Percentiles rank a stretch among this genome's conserved stretches.
These are phyloP conservation scores for Asarcornis scutulata DNA, from an alignment of 2,113 vertebrate species.

Conservation along the genomic window DNA sequence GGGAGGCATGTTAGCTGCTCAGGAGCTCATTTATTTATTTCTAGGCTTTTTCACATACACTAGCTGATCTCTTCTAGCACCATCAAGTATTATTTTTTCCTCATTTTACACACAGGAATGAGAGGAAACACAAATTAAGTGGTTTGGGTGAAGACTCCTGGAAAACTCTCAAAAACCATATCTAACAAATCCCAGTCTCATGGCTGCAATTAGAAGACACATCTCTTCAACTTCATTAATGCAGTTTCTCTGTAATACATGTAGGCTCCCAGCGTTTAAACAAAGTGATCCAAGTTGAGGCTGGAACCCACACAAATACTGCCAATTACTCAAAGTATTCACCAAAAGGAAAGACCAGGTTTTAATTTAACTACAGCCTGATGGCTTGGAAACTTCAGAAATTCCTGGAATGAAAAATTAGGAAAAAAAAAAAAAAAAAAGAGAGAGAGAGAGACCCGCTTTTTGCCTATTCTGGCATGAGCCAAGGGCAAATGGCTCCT, in stretches of 20 bases:
- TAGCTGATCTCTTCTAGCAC: not conserved
- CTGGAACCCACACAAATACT: not conserved
- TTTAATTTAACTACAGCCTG: not conserved
- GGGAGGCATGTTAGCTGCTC: not conserved
- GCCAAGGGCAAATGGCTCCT: constrained; percentile 29
- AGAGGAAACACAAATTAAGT: not conserved
- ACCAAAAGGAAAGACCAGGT: not conserved
- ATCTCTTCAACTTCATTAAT: not conserved
- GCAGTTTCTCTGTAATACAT: not conserved
- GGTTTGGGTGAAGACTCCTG: not conserved
- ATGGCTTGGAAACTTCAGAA: not conserved
- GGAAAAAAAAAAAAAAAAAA: not conserved
- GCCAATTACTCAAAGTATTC: not conserved
- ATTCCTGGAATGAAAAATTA: not conserved
- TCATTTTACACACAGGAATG: not conserved
- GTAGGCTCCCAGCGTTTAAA: not conserved
- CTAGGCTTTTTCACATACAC: not conserved
- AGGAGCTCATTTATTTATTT: not conserved
- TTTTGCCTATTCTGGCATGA: not conserved
- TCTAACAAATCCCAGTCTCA: not conserved
- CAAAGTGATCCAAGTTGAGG: constrained; percentile 15
- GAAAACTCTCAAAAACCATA: not conserved
- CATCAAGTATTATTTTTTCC: not conserved
- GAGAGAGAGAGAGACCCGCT: not conserved
- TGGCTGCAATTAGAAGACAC: not conserved